Conservation (phyloP, 1,140 invertebrate genomes). For the Cataglyphis hispanica region DNA sequence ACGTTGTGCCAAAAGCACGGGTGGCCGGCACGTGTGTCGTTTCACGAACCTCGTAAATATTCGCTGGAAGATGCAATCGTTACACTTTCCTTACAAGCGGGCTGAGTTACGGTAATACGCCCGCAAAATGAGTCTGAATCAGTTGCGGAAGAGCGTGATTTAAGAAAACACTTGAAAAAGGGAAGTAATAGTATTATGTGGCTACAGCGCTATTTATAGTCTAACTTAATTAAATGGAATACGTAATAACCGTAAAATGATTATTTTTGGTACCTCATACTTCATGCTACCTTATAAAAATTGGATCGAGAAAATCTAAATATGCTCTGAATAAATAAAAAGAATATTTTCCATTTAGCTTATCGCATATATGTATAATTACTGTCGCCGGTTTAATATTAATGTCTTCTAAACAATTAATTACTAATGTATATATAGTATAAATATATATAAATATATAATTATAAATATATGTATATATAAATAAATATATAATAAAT, state of each 20-base stretch:
- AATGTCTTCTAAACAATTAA: background rate
- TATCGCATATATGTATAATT: background rate
- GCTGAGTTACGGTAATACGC: slow-evolving; percentile 66
- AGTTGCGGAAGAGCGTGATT: slow-evolving; percentile 62
- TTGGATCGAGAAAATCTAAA: slow-evolving; percentile 28
- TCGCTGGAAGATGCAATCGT: slow-evolving; percentile 35
- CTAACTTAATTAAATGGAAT: slow-evolving; percentile 42
- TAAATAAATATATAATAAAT: background rate
- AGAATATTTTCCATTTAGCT: background rate
- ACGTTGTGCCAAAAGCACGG: slow-evolving; percentile 8
- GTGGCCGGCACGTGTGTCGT: slow-evolving; percentile 33
- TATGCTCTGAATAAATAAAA: background rate
- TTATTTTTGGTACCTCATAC: slow-evolving; percentile 21
- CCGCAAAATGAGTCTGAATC: slow-evolving; percentile 1
- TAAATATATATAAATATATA: background rate
- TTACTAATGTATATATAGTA: background rate
- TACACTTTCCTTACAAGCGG: slow-evolving; percentile 35
- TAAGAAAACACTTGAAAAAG: slow-evolving; percentile 31
- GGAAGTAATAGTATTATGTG: slow-evolving; percentile 30
- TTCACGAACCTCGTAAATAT: slow-evolving; percentile 30
- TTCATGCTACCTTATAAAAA: slow-evolving; percentile 15
- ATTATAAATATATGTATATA: background rate
- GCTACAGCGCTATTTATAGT: slow-evolving; percentile 64
- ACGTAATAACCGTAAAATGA: slow-evolving; percentile 68
- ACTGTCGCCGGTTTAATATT: background rate